Evolutionary conservation across 2,888 invertebrate species (phyloP), one percentile per base, ranked within the genome.

Genomic region (Philonicus albiceps): DNA sequence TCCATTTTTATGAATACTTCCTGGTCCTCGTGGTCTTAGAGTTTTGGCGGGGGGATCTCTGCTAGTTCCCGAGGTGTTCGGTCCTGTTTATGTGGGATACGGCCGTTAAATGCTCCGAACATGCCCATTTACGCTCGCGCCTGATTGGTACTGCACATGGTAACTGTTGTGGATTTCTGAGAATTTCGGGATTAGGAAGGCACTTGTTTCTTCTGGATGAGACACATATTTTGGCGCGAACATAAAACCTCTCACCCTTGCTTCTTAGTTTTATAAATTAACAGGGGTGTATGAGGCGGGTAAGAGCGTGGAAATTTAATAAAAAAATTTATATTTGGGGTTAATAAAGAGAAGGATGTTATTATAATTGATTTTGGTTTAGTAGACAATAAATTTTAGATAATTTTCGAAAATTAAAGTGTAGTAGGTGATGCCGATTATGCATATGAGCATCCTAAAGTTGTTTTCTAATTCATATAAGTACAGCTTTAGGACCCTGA

Each of bases 1-100:
- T 86, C 85, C 86, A 81, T 85, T 85, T 87, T 86, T 87, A 85
- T 85, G 74, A 85, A 85, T 75, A 75, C 75, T 85, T 85, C 85
- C 84, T 55, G 81, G 53, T 83, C 64, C 64, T 64, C 2, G 64
- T 22, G 64, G 27, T 64, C 64, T 27, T 64, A 27, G 22, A 2
- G 64, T 13, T 11, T 27, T 64, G 22, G 64, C 2, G 64, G 27
- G n/a, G n/a, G n/a, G n/a, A n/a, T n/a, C n/a, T n/a, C n/a, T n/a
- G n/a, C n/a, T n/a, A n/a, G n/a, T n/a, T 3, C 64, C 27, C 11
- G 64, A 27, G 22, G 64, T 27, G 19, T 11, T 55, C 16, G 81
- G 64, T 64, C 19, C 31, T 13, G 22, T 83, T 83, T 83, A 83
- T 64, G 81, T 34, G 55, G 19, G n/a, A 19, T 64, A 34, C 64